phyloP scores from a whole-genome alignment of 2,888 invertebrate species.

The Trichogramma dendrolimi region DNA sequence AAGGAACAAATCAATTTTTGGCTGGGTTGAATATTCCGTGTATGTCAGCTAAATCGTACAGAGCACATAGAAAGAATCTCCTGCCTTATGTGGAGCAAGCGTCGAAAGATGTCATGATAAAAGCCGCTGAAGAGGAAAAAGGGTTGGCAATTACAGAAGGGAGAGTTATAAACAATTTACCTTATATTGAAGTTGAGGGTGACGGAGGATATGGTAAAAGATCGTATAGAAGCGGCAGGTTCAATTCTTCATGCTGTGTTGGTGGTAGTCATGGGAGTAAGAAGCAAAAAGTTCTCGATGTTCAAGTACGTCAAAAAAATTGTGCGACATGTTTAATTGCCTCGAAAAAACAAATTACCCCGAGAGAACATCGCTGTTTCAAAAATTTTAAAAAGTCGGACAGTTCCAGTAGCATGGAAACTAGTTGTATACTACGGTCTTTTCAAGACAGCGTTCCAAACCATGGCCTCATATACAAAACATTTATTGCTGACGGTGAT shows the following conservation, averaged over 20 bases:
- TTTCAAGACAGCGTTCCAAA: neutral
- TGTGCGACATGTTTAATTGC: constrained; percentile 5
- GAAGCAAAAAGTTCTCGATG: constrained; percentile 8
- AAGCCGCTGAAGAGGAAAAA: constrained; percentile 13
- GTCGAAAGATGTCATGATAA: constrained; percentile 1
- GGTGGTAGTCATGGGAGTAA: neutral
- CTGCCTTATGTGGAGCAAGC: neutral
- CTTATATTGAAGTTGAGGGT: constrained; percentile 3
- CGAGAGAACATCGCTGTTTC: constrained; percentile 2
- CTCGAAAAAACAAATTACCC: neutral
- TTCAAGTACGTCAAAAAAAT: constrained; percentile 4
- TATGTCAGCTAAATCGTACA: too few relatives aligned
- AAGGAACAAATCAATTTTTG: too few relatives aligned
- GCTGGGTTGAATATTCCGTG: too few relatives aligned
- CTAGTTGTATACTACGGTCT: too few relatives aligned
- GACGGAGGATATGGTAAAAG: constrained; percentile 12
- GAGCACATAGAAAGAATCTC: too few relatives aligned
- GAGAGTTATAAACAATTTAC: neutral
- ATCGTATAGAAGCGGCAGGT: constrained; percentile 1
- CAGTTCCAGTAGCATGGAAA: constrained; percentile 5
- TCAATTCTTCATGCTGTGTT: neutral
- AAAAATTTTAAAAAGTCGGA: neutral
- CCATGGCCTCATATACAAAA: constrained; percentile 7
- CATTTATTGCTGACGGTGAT: constrained; percentile 7
- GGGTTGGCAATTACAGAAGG: neutral